These are phyloP conservation scores for Phengaris arion DNA, from an alignment of 2,888 invertebrate genomes.

Conservation along the genomic window DNA sequence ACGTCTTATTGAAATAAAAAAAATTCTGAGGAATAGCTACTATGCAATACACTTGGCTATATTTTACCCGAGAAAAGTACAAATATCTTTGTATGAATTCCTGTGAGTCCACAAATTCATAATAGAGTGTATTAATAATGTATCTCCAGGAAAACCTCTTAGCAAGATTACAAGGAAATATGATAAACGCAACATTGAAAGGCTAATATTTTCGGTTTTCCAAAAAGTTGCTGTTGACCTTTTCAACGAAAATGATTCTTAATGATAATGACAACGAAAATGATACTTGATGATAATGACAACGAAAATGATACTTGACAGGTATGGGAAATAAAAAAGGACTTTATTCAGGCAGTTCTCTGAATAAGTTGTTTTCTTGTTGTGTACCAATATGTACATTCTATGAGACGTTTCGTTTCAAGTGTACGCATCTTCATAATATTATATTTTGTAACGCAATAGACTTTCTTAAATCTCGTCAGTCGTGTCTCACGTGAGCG, in stretches of 20 bases:
- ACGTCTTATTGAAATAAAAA: background rate
- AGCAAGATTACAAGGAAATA: slow-evolving; percentile 7
- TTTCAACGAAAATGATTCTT: background rate
- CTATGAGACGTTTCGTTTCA: too few species aligned
- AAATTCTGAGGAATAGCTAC: background rate
- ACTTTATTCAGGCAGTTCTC: too few species aligned
- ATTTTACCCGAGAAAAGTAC: background rate
- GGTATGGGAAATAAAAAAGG: background rate
- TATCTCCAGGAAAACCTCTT: background rate
- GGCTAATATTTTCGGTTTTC: background rate
- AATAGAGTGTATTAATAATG: slow-evolving; percentile 8
- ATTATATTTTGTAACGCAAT: too few species aligned
- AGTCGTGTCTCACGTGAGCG: too few species aligned
- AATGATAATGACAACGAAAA: background rate
- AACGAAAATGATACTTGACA: background rate
- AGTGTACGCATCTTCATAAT: too few species aligned
- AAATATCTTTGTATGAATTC: background rate
- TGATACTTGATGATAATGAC: background rate
- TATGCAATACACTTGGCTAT: background rate
- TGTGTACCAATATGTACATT: too few species aligned
- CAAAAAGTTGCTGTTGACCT: background rate
- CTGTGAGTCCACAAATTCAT: slow-evolving; percentile 15
- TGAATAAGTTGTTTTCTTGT: too few species aligned
- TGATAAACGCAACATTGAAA: background rate
- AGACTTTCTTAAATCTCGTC: too few species aligned